Evolutionary conservation across 1,140 invertebrate species (phyloP).

Genomic region (Drosophila santomea): DNA sequence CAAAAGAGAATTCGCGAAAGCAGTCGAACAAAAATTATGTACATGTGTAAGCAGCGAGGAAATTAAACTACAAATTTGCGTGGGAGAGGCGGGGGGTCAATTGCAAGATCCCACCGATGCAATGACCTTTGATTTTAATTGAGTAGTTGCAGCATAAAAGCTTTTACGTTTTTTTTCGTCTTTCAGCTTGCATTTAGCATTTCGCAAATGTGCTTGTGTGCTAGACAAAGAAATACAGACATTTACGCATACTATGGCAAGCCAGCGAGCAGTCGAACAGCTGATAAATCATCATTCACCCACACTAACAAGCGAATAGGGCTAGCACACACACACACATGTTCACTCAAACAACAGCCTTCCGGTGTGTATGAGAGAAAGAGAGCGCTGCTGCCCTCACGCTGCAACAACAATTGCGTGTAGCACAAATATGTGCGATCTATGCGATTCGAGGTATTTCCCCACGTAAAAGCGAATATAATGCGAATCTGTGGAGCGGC

Average conservation of each 20-base stretch:
- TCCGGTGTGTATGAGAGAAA: slow-evolving; percentile 5
- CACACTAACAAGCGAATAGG: slow-evolving; percentile 32
- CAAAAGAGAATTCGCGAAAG: slow-evolving; percentile 56
- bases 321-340: slow-evolving; percentile 8
- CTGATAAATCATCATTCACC: slow-evolving; percentile 65
- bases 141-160: slow-evolving; percentile 9
- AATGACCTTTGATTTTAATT: slow-evolving; percentile 39
- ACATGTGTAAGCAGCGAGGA: slow-evolving; percentile 4
- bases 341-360: neutral
- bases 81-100: slow-evolving; percentile 5
- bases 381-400: slow-evolving; percentile 14
- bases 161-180: slow-evolving; percentile 7
- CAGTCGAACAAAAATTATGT: slow-evolving; percentile 34
- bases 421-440: slow-evolving; percentile 1
- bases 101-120: slow-evolving; percentile 5
- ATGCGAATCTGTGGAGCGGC: slow-evolving; percentile 16
- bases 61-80: slow-evolving; percentile 18
- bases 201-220: slow-evolving; percentile 21
- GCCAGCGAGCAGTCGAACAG: slow-evolving; percentile 50
- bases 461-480: slow-evolving; percentile 21
- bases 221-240: slow-evolving; percentile 68
- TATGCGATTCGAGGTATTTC: slow-evolving; percentile 29
- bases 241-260: slow-evolving; percentile 21
- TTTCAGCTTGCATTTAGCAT: slow-evolving; percentile 8
- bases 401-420: slow-evolving; percentile 26